Base-by-base conservation (phyloP, 53 echinoderm and acorn worm species). In the Astropecten irregularis region DNA sequence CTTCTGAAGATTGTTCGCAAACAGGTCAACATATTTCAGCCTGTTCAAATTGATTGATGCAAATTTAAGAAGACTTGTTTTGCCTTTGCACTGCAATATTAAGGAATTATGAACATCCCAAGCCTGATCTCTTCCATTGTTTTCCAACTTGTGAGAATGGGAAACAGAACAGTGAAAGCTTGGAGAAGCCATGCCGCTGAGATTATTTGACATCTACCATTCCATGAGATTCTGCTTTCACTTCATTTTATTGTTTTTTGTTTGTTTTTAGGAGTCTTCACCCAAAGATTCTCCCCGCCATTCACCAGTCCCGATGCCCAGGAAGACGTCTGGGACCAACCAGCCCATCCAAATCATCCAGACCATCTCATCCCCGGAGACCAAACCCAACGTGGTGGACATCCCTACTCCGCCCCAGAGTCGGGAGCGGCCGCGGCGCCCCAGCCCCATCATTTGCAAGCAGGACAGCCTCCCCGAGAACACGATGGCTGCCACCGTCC, bases 381-480 rank as follows among this genome's bases (percentile, higher is more conserved):
- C 58, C 4, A 3, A 14, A 3, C 42, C 31, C 79, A 36, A 1
- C 23, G 28, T 21, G 6, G 61, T 35, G 4, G 27, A 57, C 35
- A 66, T 68, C 67, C 69, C 69, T 28, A 76, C 86, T 40, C 59
- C 61, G 4, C 83, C 83, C 44, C 30, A 38, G 18, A 79, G 79
- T 31, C 44, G 22, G 11, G 79, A 62, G 18, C 44, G 59, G 19
- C 61, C 76, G 74, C 38, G 39, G 40, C 49, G 65, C 42, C 79
- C 79, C 1, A 79, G 79, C 79, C 79, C 79, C 79, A 79, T 79
- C 79, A 22, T 79, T n/a, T 79, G 85, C 33, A 83, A 83, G 29
- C 71, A 61, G 38, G 71, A 42, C 38, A 83, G 71, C 46, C 40
- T 55, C 18, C 58, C 71, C 27, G 85, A 85, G 61, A 18, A 28